These are phyloP conservation scores for Falco punctatus DNA, from an alignment of 2,113 vertebrate species.

Conservation along the genomic window DNA sequence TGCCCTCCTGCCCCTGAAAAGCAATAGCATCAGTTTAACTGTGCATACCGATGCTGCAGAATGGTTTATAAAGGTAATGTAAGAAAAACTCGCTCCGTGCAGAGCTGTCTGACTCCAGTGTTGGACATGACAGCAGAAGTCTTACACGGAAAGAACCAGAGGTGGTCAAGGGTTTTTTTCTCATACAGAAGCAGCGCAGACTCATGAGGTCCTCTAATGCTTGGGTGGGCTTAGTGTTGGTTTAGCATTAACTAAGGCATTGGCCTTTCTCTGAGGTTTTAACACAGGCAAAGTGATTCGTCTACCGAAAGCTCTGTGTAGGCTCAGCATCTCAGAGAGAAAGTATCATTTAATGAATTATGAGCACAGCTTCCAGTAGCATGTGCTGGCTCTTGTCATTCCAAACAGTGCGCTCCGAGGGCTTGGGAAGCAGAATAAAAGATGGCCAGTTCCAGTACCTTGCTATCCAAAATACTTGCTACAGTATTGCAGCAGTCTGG, in stretches of 20 bases:
- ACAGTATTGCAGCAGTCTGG: not conserved
- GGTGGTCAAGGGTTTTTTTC: not conserved
- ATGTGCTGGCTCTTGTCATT: not conserved
- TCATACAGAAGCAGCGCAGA: not conserved
- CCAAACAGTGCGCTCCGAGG: not conserved
- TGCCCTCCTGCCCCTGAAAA: not conserved
- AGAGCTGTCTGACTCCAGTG: not conserved
- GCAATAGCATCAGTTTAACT: not conserved
- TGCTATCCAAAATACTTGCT: not conserved
- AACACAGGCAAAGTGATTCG: accelerated
- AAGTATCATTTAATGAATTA: not conserved
- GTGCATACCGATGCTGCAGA: not conserved
- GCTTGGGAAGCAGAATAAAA: not conserved
- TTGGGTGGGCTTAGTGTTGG: not conserved
- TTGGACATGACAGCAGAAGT: not conserved
- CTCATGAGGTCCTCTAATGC: not conserved
- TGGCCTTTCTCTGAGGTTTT: not conserved
- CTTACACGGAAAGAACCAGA: not conserved
- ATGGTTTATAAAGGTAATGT: not conserved
- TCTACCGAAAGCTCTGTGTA: not conserved
- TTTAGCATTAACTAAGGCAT: not conserved
- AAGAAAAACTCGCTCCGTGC: not conserved
- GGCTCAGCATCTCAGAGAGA: not conserved
- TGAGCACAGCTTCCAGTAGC: not conserved
- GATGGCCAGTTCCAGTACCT: not conserved